Base-by-base conservation (phyloP, 2,113 vertebrate genomes). In the Mobula hypostoma region DNA sequence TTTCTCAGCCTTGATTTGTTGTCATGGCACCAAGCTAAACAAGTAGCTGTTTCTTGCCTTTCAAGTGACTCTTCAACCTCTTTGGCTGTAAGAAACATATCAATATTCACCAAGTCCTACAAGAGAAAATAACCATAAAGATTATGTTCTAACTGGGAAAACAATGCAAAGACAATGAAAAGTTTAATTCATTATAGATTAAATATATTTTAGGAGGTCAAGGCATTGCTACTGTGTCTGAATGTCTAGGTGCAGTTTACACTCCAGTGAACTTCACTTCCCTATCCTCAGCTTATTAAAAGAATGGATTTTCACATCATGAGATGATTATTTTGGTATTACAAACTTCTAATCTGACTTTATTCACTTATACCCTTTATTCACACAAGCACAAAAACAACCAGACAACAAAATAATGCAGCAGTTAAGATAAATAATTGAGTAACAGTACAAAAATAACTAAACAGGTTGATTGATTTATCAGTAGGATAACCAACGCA, bases 71-170 rank as follows among this genome's bases (percentile, higher is more conserved):
- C 99, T 94, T 99, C 99, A 83, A 99, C 99, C 96, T 99, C 99
- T 95, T 99, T 99, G 94, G 99, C 99, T 88, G 99, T 99, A 95
- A 99, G 97, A 96, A 99, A 99, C 99, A 99, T 99, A 96, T 99
- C 99, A 94, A 99, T 99, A 96, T 99, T 99, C 95, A 99, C 99
- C 95, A 99, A 96, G 95, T 99, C 99, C 99, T 99, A 82, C 48
- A 77, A 68, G 21, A 79, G 0, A 80, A 79, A 85, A n/a, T n/a
- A 70, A 72, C 32, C 12, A 80, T 48, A 21, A 83, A 85, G 21
- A 48, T 21, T 48, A 27, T 83, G 66, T 12, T 7, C 9, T 6
- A 29, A 70, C 9, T 36, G 1, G 79, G n/a, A 36, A 70, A 32
- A 70, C 66, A 70, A 91, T 56, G 36, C 36, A 58, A 4, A 27